phyloP scores from a whole-genome alignment of 1,140 invertebrate genomes.

The Apis florea region DNA sequence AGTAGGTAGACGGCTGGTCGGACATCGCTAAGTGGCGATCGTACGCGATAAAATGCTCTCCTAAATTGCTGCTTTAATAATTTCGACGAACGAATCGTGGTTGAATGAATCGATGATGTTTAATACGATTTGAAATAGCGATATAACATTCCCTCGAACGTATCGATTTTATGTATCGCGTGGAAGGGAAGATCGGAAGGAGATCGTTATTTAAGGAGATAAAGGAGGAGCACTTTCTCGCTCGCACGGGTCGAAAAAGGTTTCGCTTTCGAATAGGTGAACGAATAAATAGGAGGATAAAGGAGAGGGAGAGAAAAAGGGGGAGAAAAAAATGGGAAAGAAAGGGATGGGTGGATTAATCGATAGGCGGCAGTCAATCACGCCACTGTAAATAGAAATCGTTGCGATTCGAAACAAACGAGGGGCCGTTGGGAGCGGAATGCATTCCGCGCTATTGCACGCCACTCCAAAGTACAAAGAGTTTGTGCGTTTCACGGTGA shows the following conservation, averaged over 20 bases:
- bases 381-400: constrained; percentile 29
- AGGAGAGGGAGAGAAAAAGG: no score
- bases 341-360: neutral
- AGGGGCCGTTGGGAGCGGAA: no score
- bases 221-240: neutral
- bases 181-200: neutral
- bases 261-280: neutral
- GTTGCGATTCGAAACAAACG: constrained; percentile 2
- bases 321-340: neutral
- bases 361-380: constrained; percentile 13
- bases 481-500: neutral
- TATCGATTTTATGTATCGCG: no score
- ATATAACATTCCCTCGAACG: no score
- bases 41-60: neutral
- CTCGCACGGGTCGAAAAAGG: neutral
- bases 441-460: neutral
- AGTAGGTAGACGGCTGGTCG: neutral
- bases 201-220: neutral
- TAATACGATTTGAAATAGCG: no score
- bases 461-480: constrained; percentile 19
- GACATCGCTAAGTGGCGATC: neutral
- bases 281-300: neutral
- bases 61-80: no score
- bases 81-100: no score
- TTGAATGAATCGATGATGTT: no score